phyloP scores from a whole-genome alignment of 2,797 vertebrate genomes.

The Bradypus variegatus region DNA sequence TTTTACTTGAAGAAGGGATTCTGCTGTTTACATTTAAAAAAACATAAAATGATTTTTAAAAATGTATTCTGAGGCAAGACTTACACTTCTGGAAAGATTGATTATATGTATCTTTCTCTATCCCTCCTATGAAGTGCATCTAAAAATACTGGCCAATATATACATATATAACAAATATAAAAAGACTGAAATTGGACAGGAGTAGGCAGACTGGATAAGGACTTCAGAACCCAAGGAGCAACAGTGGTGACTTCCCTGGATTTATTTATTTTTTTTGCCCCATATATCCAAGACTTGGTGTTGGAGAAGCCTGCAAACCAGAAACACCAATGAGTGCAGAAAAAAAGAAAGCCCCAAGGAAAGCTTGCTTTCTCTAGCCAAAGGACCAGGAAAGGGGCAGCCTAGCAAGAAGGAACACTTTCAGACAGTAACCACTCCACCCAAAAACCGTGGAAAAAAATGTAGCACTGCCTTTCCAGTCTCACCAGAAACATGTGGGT shows the following conservation, averaged over 20 bases:
- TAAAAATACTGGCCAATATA: not conserved
- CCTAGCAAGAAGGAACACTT: not conserved
- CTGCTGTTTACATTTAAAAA: not conserved
- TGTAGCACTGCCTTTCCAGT: not conserved
- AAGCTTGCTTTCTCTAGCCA: not conserved
- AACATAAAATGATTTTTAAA: not conserved
- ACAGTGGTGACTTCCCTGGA: not conserved
- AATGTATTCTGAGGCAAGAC: not conserved
- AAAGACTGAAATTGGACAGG: slow-evolving; percentile 7
- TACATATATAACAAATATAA: not conserved
- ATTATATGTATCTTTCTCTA: not conserved
- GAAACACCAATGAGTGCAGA: not conserved
- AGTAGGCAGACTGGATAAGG: not conserved
- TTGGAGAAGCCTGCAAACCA: not conserved
- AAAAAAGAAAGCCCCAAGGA: not conserved
- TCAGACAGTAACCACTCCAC: too few species aligned
- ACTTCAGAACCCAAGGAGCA: not conserved
- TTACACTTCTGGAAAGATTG: not conserved
- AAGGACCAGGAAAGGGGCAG: slow-evolving; percentile 7
- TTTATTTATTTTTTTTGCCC: not conserved
- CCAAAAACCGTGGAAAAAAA: too few species aligned
- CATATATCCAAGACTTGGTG: not conserved
- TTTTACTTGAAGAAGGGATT: not conserved
- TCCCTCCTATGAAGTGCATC: not conserved
- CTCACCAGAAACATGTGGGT: not conserved